Base-by-base conservation (phyloP, 53 echinoderm and acorn worm species). In the Echinarachnius parma region DNA sequence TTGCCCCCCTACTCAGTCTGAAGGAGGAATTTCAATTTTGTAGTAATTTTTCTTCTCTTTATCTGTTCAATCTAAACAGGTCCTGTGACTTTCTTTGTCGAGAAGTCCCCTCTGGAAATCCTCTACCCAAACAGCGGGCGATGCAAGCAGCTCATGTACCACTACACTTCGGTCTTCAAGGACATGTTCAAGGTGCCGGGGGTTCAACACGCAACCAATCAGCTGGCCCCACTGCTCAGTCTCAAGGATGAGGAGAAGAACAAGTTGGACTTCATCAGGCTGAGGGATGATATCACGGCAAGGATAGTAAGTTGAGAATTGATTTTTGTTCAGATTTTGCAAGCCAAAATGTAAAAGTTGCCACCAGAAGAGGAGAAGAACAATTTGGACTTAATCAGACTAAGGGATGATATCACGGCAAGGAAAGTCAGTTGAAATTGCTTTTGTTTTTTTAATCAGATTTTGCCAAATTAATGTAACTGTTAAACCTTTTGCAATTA, bases 201-300 rank as follows among this genome's bases (percentile, higher is more conserved):
- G 3, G 28, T 86, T 3, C 59, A 60, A 20, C 86, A 35, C 34
- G 62, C 65, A 46, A n/a, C 66, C 1, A 53, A 31, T 19, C 60
- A 78, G 34, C 21, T 91, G 4, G 80, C 75, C 25, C 62, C 83
- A 15, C 50, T 86, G 16, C 58, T 91, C 2, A 67, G 79, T 11
- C 27, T 76, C 20, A 54, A 34, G 21, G 61, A 77, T n/a, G 61
- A 47, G 7, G 77, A 86, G 14, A 47, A 39, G 11, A 26, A 75
- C 33, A 76, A 91, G 24, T 16, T 86, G 25, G 80, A 91, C 36
- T 46, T 86, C 14, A 48, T 91, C 27, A 67, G 57, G 15, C 56
- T 91, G 19, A 78, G 91, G 21, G 90, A 91, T 46, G 76, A 68
- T 22, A 48, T 91, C 18, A 85, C 58, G 31, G 89, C 89, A 0